Evolutionary conservation across 2,888 invertebrate genomes (phyloP), one percentile per base, ranked within the genome.

Genomic region (Ectemnius cavifrons): DNA sequence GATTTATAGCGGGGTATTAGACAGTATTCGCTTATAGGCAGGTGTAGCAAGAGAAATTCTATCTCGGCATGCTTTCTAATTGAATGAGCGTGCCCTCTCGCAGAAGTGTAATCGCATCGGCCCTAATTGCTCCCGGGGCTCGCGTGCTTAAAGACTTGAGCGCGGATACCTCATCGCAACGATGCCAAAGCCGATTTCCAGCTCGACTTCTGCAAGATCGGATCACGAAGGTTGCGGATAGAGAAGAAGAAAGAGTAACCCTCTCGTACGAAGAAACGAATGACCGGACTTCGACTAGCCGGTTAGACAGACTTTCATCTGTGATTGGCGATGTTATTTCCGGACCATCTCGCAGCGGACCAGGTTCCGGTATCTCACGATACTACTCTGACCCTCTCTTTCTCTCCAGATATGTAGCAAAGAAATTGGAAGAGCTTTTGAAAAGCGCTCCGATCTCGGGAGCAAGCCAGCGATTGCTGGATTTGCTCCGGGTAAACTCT

Each of bases 311-410:
- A 73, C 75, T 73, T 79, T 81, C 75, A 67, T 82, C 69, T 75
- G 79, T 67, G 84, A 84, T 84, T 84, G 84, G 84, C 74, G 73
- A 68, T 77, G 81, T 84, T 85, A 84, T 85, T 85, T 84, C 85
- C 85, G 81, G 78, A 61, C 81, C 77, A 81, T 82, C 81, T 85
- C 64, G 8, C 37, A 37, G 37, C 37, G 37, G 8, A 37, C 37
- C 37, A 37, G 37, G 11, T 37, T 37, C 37, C 37, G 2, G 37
- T 37, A 37, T 37, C 37, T 37, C 11, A 37, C 37, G 37, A 37
- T 37, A 37, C 37, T 37, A 57, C 52, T 60, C 60, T 28, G 6
- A 16, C 18, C 37, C 60, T 28, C n/a, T 60, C 60, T 28, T n/a
- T 18, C 75, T 65, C 58, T 63, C 46, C 37, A 56, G 46, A 70